These are phyloP conservation scores for Karalla daura DNA, from an alignment of 2,797 vertebrate genomes.

Conservation along the genomic window DNA sequence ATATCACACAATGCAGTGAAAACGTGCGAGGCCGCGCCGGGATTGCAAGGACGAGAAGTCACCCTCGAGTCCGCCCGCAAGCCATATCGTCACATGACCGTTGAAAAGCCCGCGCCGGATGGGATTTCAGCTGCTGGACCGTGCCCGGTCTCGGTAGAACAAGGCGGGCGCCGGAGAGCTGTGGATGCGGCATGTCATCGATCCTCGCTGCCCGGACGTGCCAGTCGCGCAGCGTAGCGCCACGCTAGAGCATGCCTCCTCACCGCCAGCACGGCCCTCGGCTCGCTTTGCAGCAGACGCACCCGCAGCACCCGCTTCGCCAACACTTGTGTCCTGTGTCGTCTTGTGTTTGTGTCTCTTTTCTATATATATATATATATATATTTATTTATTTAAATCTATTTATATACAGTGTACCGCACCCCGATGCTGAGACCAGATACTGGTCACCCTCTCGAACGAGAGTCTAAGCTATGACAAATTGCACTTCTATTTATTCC, in stretches of 20 bases:
- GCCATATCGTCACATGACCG: constrained; percentile 29
- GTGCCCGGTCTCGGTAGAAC: background rate
- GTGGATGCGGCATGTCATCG: constrained; percentile 21
- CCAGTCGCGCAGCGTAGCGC: constrained; percentile 1
- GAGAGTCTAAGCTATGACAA: constrained; percentile 68
- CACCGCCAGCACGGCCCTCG: background rate
- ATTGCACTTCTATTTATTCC: constrained; percentile 59
- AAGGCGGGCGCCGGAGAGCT: no score
- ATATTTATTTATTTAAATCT: no score
- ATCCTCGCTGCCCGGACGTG: constrained; percentile 12
- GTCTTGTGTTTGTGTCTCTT: constrained; percentile 13
- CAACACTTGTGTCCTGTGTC: background rate
- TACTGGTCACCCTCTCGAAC: constrained; percentile 19
- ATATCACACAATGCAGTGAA: background rate
- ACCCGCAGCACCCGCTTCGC: constrained; percentile 10
- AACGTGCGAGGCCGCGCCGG: constrained; percentile 6
- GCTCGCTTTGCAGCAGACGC: constrained; percentile 17
- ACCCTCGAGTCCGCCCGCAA: background rate
- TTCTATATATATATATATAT: no score
- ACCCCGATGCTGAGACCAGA: constrained; percentile 27
- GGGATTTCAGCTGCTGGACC: constrained; percentile 8
- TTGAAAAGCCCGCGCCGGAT: background rate
- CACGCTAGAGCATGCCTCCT: constrained; percentile 42
- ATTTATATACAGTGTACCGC: background rate
- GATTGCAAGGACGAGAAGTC: background rate